phyloP scores from a whole-genome alignment of 2,888 invertebrate genomes.

The Leptinotarsa haldemani region DNA sequence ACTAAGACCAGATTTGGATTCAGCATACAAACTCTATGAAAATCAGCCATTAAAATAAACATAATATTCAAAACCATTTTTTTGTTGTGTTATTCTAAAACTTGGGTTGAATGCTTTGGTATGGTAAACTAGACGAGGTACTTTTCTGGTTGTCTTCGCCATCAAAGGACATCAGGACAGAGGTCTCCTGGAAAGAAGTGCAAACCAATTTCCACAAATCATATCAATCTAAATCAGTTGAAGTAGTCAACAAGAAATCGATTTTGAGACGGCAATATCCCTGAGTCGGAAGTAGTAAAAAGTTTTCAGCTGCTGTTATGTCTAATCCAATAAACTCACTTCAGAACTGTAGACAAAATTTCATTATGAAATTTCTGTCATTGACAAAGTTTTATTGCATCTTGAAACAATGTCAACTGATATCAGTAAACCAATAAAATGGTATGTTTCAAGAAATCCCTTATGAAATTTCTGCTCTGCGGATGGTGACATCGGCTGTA shows the following conservation, averaged over 20 bases:
- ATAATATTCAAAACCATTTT: no score
- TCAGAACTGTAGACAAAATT: conserved; percentile 16
- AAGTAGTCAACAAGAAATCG: neutral
- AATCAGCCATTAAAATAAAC: no score
- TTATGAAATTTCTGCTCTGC: conserved; percentile 32
- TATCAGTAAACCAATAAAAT: conserved; percentile 38
- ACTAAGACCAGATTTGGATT: no score
- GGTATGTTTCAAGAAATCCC: conserved; percentile 39
- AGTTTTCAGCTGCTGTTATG: conserved; percentile 8
- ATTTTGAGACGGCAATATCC: neutral
- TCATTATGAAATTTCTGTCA: conserved; percentile 25
- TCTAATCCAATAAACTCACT: conserved; percentile 21
- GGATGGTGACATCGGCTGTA: conserved; percentile 5
- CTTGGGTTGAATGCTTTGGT: no score
- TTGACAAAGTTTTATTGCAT: conserved; percentile 22
- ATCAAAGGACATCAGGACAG: no score
- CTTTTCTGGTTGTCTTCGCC: no score
- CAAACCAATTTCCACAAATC: no score
- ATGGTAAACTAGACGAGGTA: no score
- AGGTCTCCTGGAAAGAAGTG: no score
- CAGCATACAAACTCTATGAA: no score
- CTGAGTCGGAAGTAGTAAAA: neutral
- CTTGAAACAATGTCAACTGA: conserved; percentile 30
- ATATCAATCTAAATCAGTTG: neutral
- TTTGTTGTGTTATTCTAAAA: no score